Evolutionary conservation across 2,888 invertebrate species (phyloP).

Genomic region (Mythimna lalbum): DNA sequence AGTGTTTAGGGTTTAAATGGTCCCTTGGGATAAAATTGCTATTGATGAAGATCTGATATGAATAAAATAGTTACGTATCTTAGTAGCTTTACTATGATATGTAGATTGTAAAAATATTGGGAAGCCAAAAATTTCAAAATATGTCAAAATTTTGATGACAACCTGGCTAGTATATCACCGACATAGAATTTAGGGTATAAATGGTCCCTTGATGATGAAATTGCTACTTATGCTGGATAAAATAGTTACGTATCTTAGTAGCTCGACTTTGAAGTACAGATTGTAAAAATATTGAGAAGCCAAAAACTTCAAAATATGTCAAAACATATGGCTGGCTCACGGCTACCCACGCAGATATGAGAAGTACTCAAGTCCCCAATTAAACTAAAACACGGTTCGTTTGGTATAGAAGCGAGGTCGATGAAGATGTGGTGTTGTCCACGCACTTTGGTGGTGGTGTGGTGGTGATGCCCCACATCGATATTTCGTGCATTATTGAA

Average conservation of each 20-base stretch:
- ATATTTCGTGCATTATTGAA: slow-evolving; percentile 90
- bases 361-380: slow-evolving; percentile 28
- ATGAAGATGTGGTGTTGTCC: slow-evolving; percentile 74
- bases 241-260: not conserved
- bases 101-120: not conserved
- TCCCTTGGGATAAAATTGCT: not conserved
- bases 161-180: too few relatives aligned
- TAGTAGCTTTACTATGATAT: not conserved
- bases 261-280: not conserved
- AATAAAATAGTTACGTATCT: not conserved
- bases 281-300: not conserved
- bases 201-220: not conserved
- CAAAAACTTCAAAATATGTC: not conserved
- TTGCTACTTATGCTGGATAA: not conserved
- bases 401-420: slow-evolving; percentile 71
- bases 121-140: not conserved
- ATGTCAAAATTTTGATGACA: too few relatives aligned
- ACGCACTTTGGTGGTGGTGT: slow-evolving; percentile 73
- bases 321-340: not conserved
- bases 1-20: not conserved
- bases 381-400: slow-evolving; percentile 63
- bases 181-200: not conserved
- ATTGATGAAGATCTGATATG: not conserved
- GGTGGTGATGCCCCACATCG: slow-evolving; percentile 88
- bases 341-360: slow-evolving; percentile 9